Evolutionary conservation across 2,888 invertebrate genomes (phyloP).

Genomic region (Hylaea fasciaria): DNA sequence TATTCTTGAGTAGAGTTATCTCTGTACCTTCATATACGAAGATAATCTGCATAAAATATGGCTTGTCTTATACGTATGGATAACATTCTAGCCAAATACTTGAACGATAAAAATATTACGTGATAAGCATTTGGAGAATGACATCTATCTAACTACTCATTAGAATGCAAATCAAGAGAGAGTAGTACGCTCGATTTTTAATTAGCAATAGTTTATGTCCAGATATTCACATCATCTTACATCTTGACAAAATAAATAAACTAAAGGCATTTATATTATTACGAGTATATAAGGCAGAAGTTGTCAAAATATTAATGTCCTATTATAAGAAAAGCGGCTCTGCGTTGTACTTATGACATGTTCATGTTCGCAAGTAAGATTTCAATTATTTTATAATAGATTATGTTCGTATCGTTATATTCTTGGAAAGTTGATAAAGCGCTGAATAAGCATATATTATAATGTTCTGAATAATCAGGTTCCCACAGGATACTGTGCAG

Average conservation of each 20-base stretch:
- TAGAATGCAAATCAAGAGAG: constrained; percentile 46
- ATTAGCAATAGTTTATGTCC: constrained; percentile 15
- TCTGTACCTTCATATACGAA: too few relatives aligned
- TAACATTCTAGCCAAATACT: constrained; percentile 8
- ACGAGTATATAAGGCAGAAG: too few relatives aligned
- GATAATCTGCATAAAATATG: background rate
- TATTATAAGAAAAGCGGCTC: too few relatives aligned
- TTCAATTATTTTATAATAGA: too few relatives aligned
- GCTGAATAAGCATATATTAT: constrained; percentile 1
- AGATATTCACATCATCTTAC: background rate
- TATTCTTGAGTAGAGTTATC: too few relatives aligned
- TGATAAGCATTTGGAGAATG: constrained; percentile 39
- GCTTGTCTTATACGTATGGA: constrained; percentile 1
- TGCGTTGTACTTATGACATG: too few relatives aligned
- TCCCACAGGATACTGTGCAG: constrained; percentile 35
- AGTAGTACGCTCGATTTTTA: constrained; percentile 24
- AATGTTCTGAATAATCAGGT: constrained; percentile 15
- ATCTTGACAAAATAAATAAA: too few relatives aligned
- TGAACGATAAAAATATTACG: constrained; percentile 36
- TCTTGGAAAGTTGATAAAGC: constrained; percentile 9
- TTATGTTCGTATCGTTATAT: background rate
- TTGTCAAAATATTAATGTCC: too few relatives aligned
- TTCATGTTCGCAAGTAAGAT: too few relatives aligned
- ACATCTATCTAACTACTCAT: constrained; percentile 23
- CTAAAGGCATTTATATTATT: too few relatives aligned